A percentile compares a stretch with the other conserved stretches of the same genome.
Evolutionary conservation across 2,888 invertebrate species (phyloP).

Genomic region (Plebejus argus): DNA sequence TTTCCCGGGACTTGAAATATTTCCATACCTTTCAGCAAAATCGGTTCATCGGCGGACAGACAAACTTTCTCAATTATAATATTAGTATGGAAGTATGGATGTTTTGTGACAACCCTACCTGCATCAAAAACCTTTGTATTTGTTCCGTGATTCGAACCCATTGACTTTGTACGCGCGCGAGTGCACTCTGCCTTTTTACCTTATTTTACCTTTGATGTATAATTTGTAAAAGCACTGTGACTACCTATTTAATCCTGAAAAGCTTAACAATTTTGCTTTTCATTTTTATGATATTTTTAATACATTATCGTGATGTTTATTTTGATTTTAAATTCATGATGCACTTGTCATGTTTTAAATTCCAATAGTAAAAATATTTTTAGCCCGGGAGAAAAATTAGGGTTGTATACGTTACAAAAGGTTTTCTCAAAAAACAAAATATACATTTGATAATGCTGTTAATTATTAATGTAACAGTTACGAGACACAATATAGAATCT

Average conservation of each 20-base stretch:
- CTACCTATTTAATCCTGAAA: neutral
- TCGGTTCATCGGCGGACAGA: too few relatives aligned
- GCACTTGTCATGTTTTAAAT: too few relatives aligned
- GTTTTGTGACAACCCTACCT: neutral
- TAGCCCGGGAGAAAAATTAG: too few relatives aligned
- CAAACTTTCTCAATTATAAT: too few relatives aligned
- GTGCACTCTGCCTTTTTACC: neutral
- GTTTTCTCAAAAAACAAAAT: too few relatives aligned
- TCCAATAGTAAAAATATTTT: too few relatives aligned
- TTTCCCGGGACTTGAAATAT: too few relatives aligned
- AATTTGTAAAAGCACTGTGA: neutral
- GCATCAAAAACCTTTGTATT: constrained; percentile 6
- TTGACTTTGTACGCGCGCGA: neutral
- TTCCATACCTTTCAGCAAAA: too few relatives aligned
- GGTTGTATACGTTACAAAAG: too few relatives aligned
- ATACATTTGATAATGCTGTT: too few relatives aligned
- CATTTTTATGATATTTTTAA: neutral
- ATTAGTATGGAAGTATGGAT: neutral
- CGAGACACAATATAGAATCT: too few relatives aligned
- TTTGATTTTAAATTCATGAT: neutral
- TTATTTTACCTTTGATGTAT: constrained; percentile 2
- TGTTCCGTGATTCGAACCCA: neutral
- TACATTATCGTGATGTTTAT: neutral
- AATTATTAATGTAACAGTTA: too few relatives aligned
- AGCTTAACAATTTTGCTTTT: neutral